A percentile compares a stretch with the other conserved stretches of the same genome.
phyloP scores from a whole-genome alignment of 1,140 invertebrate genomes.

The Oscheius sp. region DNA sequence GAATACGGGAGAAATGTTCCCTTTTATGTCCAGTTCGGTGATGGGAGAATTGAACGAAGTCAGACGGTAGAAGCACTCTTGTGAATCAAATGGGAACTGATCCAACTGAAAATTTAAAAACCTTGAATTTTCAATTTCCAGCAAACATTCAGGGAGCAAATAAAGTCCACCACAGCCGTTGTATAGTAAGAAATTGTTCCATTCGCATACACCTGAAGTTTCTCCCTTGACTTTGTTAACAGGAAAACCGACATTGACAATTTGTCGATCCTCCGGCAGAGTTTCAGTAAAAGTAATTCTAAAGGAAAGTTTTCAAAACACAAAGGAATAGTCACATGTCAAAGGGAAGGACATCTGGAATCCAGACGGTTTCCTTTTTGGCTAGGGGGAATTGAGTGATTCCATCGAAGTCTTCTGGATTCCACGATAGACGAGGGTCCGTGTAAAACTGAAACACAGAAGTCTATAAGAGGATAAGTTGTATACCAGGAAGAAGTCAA shows the following conservation, averaged over 20 bases:
- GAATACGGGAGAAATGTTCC: background rate
- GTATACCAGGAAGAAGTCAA: background rate
- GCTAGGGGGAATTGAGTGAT: background rate
- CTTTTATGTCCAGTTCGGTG: background rate
- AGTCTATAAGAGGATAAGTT: background rate
- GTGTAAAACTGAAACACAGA: background rate
- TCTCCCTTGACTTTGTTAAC: too few relatives aligned
- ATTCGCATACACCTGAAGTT: background rate
- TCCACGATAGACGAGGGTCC: background rate
- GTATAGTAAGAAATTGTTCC: background rate
- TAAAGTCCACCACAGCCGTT: background rate
- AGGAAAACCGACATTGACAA: too few relatives aligned
- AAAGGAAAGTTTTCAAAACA: background rate
- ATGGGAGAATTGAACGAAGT: background rate
- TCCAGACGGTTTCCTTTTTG: background rate
- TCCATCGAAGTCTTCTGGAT: background rate
- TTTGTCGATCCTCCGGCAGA: background rate
- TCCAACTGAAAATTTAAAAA: background rate
- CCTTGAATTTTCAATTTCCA: background rate
- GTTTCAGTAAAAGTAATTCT: background rate
- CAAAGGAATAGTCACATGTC: background rate
- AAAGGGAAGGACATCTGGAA: background rate
- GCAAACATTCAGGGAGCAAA: background rate
- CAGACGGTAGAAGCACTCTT: background rate
- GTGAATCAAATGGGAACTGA: background rate